A percentile compares a stretch with the other conserved stretches of the same genome.
Conservation (phyloP, 30 jellyfish, hydroid and myxozoan genomes). For the Hydra vulgaris region DNA sequence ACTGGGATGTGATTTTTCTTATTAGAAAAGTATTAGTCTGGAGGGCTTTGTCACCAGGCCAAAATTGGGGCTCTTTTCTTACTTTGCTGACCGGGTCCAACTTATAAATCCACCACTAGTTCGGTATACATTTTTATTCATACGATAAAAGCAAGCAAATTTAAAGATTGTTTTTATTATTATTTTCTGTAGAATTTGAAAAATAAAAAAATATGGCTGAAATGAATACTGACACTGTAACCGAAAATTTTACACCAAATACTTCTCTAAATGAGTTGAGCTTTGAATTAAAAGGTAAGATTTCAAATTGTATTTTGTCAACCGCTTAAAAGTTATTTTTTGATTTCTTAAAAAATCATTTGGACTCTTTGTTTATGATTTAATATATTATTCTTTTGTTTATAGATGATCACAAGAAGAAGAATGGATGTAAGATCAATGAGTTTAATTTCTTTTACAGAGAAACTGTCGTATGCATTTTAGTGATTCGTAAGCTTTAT, state of each 20-base stretch:
- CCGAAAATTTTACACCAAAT: not conserved
- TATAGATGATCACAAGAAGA: not conserved
- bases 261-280: not conserved
- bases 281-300: not conserved
- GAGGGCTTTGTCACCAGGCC: not conserved
- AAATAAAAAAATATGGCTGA: not conserved
- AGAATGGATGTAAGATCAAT: not conserved
- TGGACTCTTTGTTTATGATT: not conserved
- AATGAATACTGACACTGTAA: not conserved
- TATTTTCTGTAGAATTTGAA: not conserved
- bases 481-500: not conserved
- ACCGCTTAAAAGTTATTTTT: not conserved
- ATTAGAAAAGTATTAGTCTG: not conserved
- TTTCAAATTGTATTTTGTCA: not conserved
- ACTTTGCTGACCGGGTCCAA: not conserved
- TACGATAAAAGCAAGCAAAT: not conserved
- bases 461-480: not conserved
- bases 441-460: not conserved
- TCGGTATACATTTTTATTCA: not conserved
- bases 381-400: not conserved
- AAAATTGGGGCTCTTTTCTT: not conserved
- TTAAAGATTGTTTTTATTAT: too few relatives aligned
- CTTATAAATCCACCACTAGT: not conserved
- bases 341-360: not conserved
- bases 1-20: not conserved